phyloP scores from a whole-genome alignment of 2,888 invertebrate genomes.

The Hipparchia sbordonii region DNA sequence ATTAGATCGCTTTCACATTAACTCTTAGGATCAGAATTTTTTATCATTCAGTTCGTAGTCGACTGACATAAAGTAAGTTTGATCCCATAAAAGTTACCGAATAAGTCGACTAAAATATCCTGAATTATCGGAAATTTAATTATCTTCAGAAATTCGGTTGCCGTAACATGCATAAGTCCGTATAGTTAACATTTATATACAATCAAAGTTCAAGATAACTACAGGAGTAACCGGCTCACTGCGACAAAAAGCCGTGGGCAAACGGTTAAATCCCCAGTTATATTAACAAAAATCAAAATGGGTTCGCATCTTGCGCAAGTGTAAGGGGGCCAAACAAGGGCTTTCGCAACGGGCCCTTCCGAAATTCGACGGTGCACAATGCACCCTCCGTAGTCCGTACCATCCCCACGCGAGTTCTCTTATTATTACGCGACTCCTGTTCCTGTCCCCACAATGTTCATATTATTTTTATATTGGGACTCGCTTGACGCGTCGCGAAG shows the following conservation, averaged over 20 bases:
- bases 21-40: too few relatives aligned
- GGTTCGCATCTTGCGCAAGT: constrained; percentile 82
- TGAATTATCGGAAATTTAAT: too few relatives aligned
- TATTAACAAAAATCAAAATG: constrained; percentile 79
- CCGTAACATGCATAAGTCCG: neutral
- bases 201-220: constrained; percentile 5
- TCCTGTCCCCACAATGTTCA: constrained; percentile 81
- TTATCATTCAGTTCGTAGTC: too few relatives aligned
- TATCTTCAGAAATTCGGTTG: neutral
- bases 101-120: too few relatives aligned
- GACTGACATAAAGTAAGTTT: too few relatives aligned
- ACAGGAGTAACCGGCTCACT: constrained; percentile 49
- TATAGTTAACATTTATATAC: neutral
- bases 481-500: constrained; percentile 72
- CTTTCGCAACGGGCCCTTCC: constrained; percentile 77
- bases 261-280: constrained; percentile 64
- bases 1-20: too few relatives aligned
- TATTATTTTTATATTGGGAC: constrained; percentile 74
- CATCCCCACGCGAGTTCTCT: constrained; percentile 81
- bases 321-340: constrained; percentile 78
- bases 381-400: constrained; percentile 72
- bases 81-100: too few relatives aligned
- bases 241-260: constrained; percentile 63
- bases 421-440: constrained; percentile 80
- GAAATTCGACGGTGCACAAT: constrained; percentile 82